phyloP scores from a whole-genome alignment of 2,888 invertebrate species.

The Globia sparganii region DNA sequence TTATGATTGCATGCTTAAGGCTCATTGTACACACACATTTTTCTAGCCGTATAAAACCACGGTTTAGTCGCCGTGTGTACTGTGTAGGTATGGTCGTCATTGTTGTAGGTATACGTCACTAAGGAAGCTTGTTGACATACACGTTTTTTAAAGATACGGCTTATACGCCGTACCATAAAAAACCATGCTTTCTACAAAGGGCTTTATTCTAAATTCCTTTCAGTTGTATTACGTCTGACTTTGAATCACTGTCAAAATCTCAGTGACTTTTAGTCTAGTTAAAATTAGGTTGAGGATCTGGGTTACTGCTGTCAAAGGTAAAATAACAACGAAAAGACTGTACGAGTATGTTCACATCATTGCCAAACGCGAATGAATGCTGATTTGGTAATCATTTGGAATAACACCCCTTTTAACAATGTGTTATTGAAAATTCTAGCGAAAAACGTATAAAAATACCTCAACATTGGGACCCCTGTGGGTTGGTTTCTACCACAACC shows the following conservation, averaged over 20 bases:
- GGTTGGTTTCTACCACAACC: conserved; percentile 4
- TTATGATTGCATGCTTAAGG: too few species aligned
- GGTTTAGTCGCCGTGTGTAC: too few species aligned
- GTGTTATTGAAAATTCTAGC: background rate
- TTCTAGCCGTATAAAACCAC: too few species aligned
- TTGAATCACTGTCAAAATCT: background rate
- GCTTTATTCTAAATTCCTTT: background rate
- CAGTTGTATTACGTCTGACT: too few species aligned
- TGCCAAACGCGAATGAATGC: background rate
- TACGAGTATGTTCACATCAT: background rate
- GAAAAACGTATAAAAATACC: conserved; percentile 7
- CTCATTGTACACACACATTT: too few species aligned
- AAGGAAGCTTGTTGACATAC: background rate
- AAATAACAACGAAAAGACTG: background rate
- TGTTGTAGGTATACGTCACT: background rate
- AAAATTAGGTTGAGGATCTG: background rate
- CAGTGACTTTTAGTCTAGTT: background rate
- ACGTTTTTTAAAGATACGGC: background rate
- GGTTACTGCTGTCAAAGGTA: background rate
- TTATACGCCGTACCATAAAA: background rate
- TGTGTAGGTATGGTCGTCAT: too few species aligned
- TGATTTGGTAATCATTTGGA: conserved; percentile 1
- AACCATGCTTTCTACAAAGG: background rate
- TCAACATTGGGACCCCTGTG: background rate
- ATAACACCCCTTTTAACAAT: background rate